Percentiles rank a stretch among this genome's conserved stretches.
phyloP scores from a whole-genome alignment of 2,113 vertebrate genomes.

The Engraulis encrasicolus region DNA sequence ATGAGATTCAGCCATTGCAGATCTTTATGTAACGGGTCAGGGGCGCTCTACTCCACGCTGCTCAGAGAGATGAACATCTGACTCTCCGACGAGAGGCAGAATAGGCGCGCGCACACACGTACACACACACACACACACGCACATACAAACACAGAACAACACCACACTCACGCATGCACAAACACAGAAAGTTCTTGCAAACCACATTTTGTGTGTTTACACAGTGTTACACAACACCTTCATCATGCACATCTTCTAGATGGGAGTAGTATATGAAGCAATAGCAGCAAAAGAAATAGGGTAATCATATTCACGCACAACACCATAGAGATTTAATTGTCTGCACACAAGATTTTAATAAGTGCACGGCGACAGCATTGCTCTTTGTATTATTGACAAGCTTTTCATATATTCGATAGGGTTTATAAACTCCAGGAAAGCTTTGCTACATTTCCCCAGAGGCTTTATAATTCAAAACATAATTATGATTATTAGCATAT shows the following conservation, averaged over 20 bases:
- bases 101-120: not conserved
- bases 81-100: not conserved
- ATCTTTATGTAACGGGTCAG: slow-evolving; percentile 51
- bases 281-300: not conserved
- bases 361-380: not conserved
- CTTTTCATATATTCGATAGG: not conserved
- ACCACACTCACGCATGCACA: not conserved
- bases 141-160: not conserved
- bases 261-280: not conserved
- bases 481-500: not conserved
- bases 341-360: not conserved
- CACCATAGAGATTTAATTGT: not conserved
- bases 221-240: not conserved
- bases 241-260: not conserved
- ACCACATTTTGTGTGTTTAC: not conserved
- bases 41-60: slow-evolving; percentile 18
- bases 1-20: slow-evolving; percentile 59
- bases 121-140: not conserved
- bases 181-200: not conserved
- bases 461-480: not conserved
- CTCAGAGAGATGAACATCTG: not conserved
- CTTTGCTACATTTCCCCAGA: not conserved
- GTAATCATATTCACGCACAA: not conserved
- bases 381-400: not conserved
- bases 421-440: not conserved